Conservation (phyloP, 2,113 vertebrate species). For the Tinamus guttatus region DNA sequence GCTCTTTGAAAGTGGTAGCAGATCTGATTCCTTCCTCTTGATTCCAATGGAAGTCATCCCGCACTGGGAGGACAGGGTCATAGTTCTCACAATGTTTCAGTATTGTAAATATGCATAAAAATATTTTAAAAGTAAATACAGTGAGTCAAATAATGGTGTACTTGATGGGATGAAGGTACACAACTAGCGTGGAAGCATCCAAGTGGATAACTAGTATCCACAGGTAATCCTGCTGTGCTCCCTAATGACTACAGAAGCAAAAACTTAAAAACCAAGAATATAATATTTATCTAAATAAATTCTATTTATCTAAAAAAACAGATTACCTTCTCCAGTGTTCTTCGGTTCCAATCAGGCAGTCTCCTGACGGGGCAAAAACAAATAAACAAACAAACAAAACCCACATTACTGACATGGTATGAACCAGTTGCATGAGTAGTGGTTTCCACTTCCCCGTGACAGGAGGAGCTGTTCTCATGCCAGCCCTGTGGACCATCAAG, state of each 20-base stretch:
- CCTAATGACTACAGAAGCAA: not conserved
- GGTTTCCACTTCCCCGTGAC: not conserved
- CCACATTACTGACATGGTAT: not conserved
- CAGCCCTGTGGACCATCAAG: not conserved
- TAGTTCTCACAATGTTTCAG: not conserved
- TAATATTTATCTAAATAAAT: not conserved
- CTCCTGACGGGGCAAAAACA: not conserved
- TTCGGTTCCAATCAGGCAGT: not conserved
- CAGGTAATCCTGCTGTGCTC: not conserved
- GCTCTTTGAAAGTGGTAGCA: not conserved
- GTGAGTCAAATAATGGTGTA: not conserved
- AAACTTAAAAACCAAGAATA: not conserved
- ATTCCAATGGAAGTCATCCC: not conserved
- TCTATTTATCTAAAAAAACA: not conserved
- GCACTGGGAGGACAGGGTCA: accelerated
- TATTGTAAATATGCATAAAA: not conserved
- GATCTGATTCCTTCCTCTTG: not conserved
- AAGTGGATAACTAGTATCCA: not conserved
- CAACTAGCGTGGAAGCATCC: not conserved
- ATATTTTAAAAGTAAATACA: not conserved
- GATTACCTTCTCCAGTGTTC: not conserved
- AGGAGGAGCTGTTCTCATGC: accelerated
- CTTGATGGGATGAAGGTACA: not conserved
- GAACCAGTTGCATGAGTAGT: not conserved
- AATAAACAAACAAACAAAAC: too few relatives aligned